Conservation (phyloP, 1,140 invertebrate species). For the Aleiodes sp. region DNA sequence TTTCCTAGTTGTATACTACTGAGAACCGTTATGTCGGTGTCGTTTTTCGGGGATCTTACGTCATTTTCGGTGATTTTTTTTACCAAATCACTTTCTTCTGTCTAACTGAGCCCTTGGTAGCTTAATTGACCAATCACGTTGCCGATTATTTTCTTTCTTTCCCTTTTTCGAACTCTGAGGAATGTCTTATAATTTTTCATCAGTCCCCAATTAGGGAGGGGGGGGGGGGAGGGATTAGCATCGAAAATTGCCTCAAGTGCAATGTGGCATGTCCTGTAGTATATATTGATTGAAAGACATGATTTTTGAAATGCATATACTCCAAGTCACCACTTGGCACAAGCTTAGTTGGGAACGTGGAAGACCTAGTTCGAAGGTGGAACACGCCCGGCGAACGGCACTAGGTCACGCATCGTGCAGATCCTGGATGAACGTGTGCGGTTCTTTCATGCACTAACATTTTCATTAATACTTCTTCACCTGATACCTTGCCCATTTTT, state of each 20-base stretch:
- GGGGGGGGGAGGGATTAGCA: too few relatives aligned
- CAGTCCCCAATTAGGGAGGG: too few relatives aligned
- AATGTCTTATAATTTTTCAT: too few relatives aligned
- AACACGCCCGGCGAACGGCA: conserved; percentile 60
- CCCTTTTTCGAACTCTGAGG: neutral
- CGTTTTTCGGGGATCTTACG: conserved; percentile 43
- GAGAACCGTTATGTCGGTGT: conserved; percentile 41
- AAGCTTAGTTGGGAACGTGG: conserved; percentile 61
- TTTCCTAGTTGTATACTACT: conserved; percentile 51
- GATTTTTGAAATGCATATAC: conserved; percentile 41
- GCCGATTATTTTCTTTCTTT: neutral
- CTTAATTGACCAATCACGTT: neutral
- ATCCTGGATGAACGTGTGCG: conserved; percentile 54
- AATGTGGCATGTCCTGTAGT: neutral
- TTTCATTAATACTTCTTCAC: conserved; percentile 5
- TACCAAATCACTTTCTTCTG: neutral
- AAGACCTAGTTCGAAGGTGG: conserved; percentile 65
- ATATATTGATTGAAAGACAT: conserved; percentile 16
- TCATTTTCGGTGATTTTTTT: conserved; percentile 40
- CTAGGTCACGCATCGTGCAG: conserved; percentile 65
- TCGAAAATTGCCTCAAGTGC: neutral
- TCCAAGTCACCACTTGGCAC: conserved; percentile 30
- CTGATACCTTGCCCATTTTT: neutral
- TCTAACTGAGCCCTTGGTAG: neutral
- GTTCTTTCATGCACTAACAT: conserved; percentile 18